phyloP scores from a whole-genome alignment of 2,888 invertebrate genomes.

The Rotaria sp. region DNA sequence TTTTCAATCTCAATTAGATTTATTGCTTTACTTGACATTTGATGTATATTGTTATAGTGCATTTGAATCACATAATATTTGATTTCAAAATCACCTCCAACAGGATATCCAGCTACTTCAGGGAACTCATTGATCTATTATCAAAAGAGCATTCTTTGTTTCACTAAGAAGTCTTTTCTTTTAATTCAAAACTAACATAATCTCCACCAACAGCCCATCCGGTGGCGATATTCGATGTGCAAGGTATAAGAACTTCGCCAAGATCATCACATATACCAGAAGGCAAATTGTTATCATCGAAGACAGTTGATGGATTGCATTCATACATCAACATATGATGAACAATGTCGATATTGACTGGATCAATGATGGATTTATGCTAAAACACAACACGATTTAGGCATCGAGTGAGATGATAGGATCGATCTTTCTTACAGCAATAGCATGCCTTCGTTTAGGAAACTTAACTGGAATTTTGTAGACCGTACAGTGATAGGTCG shows the following conservation, averaged over 20 bases:
- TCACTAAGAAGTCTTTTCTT: not conserved
- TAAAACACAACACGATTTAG: not conserved
- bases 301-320: not conserved
- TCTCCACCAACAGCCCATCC: slow-evolving; percentile 38
- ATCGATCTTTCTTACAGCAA: not conserved
- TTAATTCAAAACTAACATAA: not conserved
- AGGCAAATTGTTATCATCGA: not conserved
- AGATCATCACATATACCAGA: not conserved
- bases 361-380: not conserved
- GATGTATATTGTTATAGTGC: slow-evolving; percentile 34
- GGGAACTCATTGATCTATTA: not conserved
- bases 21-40: slow-evolving; percentile 8
- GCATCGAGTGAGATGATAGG: not conserved
- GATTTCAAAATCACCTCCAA: slow-evolving; percentile 34
- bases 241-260: not conserved
- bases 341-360: not conserved
- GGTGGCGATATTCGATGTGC: not conserved
- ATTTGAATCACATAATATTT: slow-evolving; percentile 31
- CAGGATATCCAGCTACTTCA: not conserved
- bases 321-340: slow-evolving; percentile 33
- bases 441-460: not conserved
- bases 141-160: too few species aligned
- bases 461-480: not conserved
- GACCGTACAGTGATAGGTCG: not conserved
- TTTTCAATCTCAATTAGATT: too few species aligned